Base-by-base conservation (phyloP, 2,113 vertebrate genomes). In the Balaeniceps rex region DNA sequence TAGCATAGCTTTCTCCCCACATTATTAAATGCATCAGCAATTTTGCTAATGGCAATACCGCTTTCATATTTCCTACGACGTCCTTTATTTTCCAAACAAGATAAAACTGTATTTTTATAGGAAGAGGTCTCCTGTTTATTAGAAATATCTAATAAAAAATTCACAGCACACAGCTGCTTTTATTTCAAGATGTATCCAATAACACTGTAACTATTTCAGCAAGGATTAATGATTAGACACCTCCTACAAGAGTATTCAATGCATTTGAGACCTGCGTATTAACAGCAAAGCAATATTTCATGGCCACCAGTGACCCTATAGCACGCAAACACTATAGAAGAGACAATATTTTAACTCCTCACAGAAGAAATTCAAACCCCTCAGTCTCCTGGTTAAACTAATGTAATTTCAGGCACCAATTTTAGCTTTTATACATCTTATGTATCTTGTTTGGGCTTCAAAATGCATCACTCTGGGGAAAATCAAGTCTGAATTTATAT, bases 371-470 rank as follows among this genome's bases (percentile, higher is more conserved):
- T 7, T 11, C 2, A 60, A 38, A 24, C 6, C 42, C 10, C 14
- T 33, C 55, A 25, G 36, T 22, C 21, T 31, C 34, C n/a, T 2
- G n/a, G 54, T 24, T 68, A 51, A 82, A 54, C 9, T 18, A 17
- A 19, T 3, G 4, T 7, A 38, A n/a, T 14, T 58, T 29, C 1
- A 9, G 8, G 4, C 28, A 47, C 11, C 11, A 12, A 15, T 14
- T 64, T 36, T 4, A 42, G 29, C 47, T 24, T 23, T 58, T 28
- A 38, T 9, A 7, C 26, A 4, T 4, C 17, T 61, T 66, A 6
- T 0, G 18, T 1, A 6, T 2, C 31, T 4, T 1, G 24, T 26
- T 0, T 18, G 38, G 14, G 11, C 54, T 83, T 83, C 84, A 55
- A 42, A 58, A 69, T 1, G 19, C 47, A 34, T 8, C 47, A 15